These are phyloP conservation scores for Pogonognathellus flavescens DNA, from an alignment of 1,140 invertebrate species.

Conservation along the genomic window DNA sequence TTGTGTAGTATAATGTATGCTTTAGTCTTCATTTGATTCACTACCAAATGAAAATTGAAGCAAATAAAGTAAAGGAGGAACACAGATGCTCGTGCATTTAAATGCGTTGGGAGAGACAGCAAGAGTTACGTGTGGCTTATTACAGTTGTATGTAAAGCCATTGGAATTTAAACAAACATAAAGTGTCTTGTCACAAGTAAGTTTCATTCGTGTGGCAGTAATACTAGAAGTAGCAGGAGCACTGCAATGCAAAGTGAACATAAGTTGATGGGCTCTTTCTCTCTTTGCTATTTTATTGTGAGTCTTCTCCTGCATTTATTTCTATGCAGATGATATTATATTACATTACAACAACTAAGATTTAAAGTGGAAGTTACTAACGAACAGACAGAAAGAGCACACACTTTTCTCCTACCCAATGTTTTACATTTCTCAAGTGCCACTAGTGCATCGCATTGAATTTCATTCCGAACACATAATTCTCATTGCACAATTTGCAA, in stretches of 20 bases:
- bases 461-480: no score
- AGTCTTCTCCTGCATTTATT: background rate
- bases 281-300: background rate
- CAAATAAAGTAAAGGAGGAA: no score
- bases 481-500: no score
- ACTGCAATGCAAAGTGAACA: no score
- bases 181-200: slow-evolving; percentile 40
- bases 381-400: background rate
- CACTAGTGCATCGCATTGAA: no score
- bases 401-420: slow-evolving; percentile 26
- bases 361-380: slow-evolving; percentile 7
- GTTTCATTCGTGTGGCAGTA: background rate
- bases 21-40: no score
- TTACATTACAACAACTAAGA: slow-evolving; percentile 17
- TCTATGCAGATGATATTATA: background rate
- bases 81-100: no score
- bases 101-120: no score
- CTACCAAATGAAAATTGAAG: no score
- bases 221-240: no score
- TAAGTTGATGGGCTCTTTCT: background rate
- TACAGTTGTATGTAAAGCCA: background rate
- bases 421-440: background rate
- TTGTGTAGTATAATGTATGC: no score
- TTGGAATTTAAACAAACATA: slow-evolving; percentile 38
- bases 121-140: no score